Base-by-base conservation (phyloP, 1,140 invertebrate genomes). In the Steinernema feltiae region DNA sequence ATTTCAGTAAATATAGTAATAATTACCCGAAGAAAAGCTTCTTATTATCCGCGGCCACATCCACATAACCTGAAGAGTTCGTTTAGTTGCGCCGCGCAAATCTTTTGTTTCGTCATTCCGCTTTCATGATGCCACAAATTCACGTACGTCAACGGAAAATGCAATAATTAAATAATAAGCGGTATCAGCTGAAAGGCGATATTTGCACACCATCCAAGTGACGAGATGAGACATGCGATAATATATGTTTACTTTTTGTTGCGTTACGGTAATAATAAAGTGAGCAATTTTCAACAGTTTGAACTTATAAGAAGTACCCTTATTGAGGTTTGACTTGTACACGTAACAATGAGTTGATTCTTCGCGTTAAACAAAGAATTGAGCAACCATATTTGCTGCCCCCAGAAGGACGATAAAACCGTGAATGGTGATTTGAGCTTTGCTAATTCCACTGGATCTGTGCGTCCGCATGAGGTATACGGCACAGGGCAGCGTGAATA, bases 401-500 rank as follows among this genome's bases (percentile, higher is more conserved):
- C 93, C 93, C 21, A 93, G 82, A 0, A 91, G 32, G 69, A 92
- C 90, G 73, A 94, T 90, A 30, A 86, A 76, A 12, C 86, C 77
- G 83, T 93, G 91, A 29, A 91, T 87, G 17, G 91, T 53, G 1
- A 89, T 76, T 53, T 89, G 89, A 7, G 84, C 81, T 21, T 83
- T 79, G 0, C 90, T 91, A 0, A 93, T 85, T 75, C 89, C 87
- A 1, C 90, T 89, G 70, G 91, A 87, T 32, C 89, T 87, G 69
- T 90, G 88, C 30, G 91, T 87, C 18, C 91, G 91, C 32, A 89
- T 88, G 73, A 94, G 87, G 83, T 93, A 91, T 7, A 94, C 88
- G 0, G 92, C 81, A 81, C 91, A 91, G 0, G 94, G 94, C 32
- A 95, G 87, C 12, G 92, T 90, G 85, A 95, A 95, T 3, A 94